These are phyloP conservation scores for Poeciliopsis gracilis DNA, from an alignment of 2,797 vertebrate genomes.

Conservation along the genomic window DNA sequence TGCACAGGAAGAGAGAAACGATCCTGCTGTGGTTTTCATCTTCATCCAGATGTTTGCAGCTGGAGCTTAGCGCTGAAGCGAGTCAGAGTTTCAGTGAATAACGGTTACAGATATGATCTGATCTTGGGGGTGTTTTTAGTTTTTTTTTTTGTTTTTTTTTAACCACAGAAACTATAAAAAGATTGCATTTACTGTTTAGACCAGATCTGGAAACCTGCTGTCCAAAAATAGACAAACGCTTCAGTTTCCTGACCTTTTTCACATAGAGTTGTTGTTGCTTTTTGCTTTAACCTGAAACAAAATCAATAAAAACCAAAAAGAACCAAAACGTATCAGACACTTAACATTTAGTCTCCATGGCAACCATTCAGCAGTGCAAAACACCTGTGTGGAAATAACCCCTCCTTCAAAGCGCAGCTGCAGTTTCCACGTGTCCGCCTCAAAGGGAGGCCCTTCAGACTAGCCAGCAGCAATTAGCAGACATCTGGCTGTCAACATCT, in stretches of 20 bases:
- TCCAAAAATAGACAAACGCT: not conserved
- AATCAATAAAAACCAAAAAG: not conserved
- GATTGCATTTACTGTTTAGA: not conserved
- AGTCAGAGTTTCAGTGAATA: not conserved
- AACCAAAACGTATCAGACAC: not conserved
- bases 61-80: not conserved
- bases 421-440: too few species aligned
- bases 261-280: not conserved
- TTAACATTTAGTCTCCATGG: too few species aligned
- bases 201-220: not conserved
- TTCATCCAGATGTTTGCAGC: constrained; percentile 13
- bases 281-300: not conserved
- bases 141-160: not conserved
- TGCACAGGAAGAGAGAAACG: constrained; percentile 26
- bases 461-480: too few species aligned
- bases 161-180: not conserved
- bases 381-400: too few species aligned
- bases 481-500: not conserved
- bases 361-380: too few species aligned
- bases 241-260: not conserved
- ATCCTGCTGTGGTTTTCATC: constrained; percentile 1
- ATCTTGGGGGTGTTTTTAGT: not conserved
- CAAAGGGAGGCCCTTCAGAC: too few species aligned
- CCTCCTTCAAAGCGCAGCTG: too few species aligned
- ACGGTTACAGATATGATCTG: not conserved